Evolutionary conservation across 2,113 vertebrate species (phyloP), one percentile per base, ranked within the genome.

Genomic region (Semicossyphus pulcher): DNA sequence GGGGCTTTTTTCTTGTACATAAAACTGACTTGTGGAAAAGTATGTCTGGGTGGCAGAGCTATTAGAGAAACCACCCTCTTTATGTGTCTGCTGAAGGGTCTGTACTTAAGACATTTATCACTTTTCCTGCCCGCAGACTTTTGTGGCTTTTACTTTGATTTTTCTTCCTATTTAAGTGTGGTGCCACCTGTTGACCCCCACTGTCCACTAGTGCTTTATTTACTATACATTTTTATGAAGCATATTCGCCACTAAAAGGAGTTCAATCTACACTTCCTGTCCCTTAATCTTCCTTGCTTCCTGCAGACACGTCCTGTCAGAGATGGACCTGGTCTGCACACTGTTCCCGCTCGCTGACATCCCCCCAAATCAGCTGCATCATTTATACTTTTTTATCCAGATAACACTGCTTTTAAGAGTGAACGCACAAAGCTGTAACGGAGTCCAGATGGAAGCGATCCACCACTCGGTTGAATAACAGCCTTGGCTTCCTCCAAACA

Each of bases 391-490:
- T 44, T 67, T 80, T 81, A 87, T 89, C 72, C 63, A 63, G 80
- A 80, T 84, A 88, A 81, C 77, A 31, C 57, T 69, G 77, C 76
- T 87, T 87, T 88, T 84, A 82, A 70, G 73, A 85, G 75, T 51
- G 39, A 76, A 86, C 85, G 86, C 80, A 81, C 73, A 76, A 86
- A 87, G 58, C 52, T 26, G 10, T 86, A 90, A 89, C 85, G 74
- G 72, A 76, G 58, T 87, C 88, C 91, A 91, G 90, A 91, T 90
- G 90, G 79, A 85, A 70, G 44, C 4, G 60, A 72, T 85, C 83
- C 61, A 69, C 70, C 54, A 4, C 57, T 36, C 20, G 52, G 29
- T 73, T 83, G 59, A 87, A 78, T 77, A 86, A 84, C 76, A 63
- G 60, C 67, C 36, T 78, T 80, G 78, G 75, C 68, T 71, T 48